A percentile compares a stretch with the other conserved stretches of the same genome.
These are phyloP conservation scores for Caenorhabditis japonica DNA, from an alignment of 2,888 invertebrate species.

Conservation along the genomic window DNA sequence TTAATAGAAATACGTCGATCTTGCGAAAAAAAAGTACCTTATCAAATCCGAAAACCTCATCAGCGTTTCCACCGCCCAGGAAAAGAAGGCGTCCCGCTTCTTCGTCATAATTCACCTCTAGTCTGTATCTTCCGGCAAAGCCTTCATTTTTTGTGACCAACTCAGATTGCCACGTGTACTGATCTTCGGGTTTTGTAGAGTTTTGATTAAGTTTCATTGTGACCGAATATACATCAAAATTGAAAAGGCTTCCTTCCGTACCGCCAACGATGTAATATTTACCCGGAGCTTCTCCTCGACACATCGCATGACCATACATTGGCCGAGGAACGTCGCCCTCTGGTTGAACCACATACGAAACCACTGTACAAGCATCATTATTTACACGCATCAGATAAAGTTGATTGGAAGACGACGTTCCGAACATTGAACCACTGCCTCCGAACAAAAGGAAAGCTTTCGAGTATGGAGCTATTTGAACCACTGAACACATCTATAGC, in stretches of 20 bases:
- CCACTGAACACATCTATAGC: conserved; percentile 49
- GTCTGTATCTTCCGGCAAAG: conserved; percentile 56
- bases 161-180: conserved; percentile 17
- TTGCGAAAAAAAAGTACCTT: conserved; percentile 44
- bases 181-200: background rate
- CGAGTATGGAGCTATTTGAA: conserved; percentile 40
- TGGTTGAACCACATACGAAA: conserved; percentile 8
- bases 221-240: conserved; percentile 27
- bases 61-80: conserved; percentile 65
- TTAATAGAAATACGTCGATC: no score
- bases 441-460: conserved; percentile 61
- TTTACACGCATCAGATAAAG: conserved; percentile 49
- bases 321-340: conserved; percentile 7
- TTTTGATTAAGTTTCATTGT: conserved; percentile 13
- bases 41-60: conserved; percentile 51
- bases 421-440: conserved; percentile 66
- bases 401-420: conserved; percentile 48
- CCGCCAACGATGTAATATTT: conserved; percentile 67
- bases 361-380: conserved; percentile 25
- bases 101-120: conserved; percentile 59
- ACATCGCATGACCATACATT: conserved; percentile 63
- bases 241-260: conserved; percentile 55
- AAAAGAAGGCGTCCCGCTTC: conserved; percentile 31
- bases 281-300: conserved; percentile 14
- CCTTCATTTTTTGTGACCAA: conserved; percentile 26